Evolutionary conservation across 2,888 invertebrate genomes (phyloP).

Genomic region (Himalopsyche japonica): DNA sequence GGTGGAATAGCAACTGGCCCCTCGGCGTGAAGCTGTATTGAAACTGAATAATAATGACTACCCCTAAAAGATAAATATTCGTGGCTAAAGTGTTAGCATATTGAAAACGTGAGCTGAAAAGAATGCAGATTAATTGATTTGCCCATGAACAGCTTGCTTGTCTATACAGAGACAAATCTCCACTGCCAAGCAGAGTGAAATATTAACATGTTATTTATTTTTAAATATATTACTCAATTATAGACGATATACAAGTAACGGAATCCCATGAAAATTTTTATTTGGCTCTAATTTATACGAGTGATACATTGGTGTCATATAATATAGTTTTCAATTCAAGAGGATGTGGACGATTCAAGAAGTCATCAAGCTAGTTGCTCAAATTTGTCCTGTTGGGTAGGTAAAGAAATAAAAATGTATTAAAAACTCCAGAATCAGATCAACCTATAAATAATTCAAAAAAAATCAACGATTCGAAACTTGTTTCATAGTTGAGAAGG

Average conservation of each 20-base stretch:
- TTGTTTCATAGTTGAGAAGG: too few species aligned
- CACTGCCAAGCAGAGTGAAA: not conserved
- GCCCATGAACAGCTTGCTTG: not conserved
- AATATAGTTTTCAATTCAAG: too few species aligned
- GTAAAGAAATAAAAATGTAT: too few species aligned
- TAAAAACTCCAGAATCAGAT: too few species aligned
- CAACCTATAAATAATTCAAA: too few species aligned
- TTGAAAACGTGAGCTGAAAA: not conserved
- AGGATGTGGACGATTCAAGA: too few species aligned
- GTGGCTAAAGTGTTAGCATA: not conserved
- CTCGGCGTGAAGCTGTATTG: not conserved
- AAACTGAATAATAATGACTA: not conserved
- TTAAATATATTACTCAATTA: not conserved
- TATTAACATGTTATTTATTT: not conserved
- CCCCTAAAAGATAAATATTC: not conserved
- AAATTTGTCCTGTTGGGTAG: too few species aligned
- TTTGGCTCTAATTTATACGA: too few species aligned
- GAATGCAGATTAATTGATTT: not conserved
- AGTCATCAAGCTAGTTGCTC: too few species aligned
- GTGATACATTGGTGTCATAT: too few species aligned
- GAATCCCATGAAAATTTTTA: too few species aligned
- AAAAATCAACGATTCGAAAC: too few species aligned
- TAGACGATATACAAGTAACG: not conserved
- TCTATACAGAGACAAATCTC: not conserved
- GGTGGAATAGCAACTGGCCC: not conserved